Conservation (phyloP, 1,140 invertebrate genomes). For the Nomia melanderi region DNA sequence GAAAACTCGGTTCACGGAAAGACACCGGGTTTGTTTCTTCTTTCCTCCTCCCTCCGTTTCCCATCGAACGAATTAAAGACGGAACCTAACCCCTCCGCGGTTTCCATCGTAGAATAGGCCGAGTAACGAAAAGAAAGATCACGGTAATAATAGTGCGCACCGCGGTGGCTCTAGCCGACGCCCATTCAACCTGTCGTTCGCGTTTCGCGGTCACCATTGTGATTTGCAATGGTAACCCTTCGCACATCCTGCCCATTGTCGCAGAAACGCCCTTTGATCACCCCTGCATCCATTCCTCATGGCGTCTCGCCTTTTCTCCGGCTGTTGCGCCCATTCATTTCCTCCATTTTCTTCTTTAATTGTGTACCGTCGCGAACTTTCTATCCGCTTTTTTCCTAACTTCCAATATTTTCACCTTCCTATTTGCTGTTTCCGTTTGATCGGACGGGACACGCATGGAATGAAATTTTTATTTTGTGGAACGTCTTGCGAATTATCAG, state of each 20-base stretch:
- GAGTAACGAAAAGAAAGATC: conserved; percentile 47
- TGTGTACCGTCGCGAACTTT: too few species aligned
- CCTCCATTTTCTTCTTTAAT: background rate
- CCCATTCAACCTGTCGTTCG: conserved; percentile 73
- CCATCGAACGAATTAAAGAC: conserved; percentile 52
- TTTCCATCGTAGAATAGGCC: conserved; percentile 65
- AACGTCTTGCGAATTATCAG: too few species aligned
- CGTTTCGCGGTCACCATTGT: conserved; percentile 73
- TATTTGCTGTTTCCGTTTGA: too few species aligned
- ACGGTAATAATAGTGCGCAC: conserved; percentile 69
- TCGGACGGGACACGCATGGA: too few species aligned
- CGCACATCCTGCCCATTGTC: conserved; percentile 75
- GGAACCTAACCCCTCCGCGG: background rate
- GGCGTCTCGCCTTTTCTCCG: conserved; percentile 1
- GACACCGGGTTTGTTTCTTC: background rate
- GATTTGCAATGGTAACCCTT: conserved; percentile 75
- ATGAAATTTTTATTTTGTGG: too few species aligned
- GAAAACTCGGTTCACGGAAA: conserved; percentile 4
- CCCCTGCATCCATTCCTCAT: conserved; percentile 20
- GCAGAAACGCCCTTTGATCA: conserved; percentile 53
- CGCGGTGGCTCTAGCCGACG: conserved; percentile 66
- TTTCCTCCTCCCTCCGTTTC: background rate
- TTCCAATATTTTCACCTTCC: too few species aligned
- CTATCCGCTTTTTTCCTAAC: too few species aligned
- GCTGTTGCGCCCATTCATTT: background rate